Evolutionary conservation across 92 coral and sea anemone genomes (phyloP).

Genomic region (Porites cylindrica): DNA sequence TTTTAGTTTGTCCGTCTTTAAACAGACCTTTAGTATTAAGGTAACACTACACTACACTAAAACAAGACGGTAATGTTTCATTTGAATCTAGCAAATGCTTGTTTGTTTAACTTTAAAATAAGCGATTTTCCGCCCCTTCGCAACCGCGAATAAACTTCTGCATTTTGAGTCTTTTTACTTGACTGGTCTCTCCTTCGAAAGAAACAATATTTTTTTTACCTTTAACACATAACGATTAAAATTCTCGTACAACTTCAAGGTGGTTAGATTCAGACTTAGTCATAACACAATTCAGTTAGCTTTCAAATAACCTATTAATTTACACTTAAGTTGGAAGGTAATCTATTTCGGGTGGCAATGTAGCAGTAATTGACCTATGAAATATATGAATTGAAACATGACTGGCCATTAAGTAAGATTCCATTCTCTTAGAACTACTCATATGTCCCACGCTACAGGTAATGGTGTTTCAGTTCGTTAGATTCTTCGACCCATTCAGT

Average conservation of each 20-base stretch:
- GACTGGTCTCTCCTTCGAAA: not conserved
- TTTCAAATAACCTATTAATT: not conserved
- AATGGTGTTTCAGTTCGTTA: conserved; percentile 2
- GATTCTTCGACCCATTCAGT: not conserved
- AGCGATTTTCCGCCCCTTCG: not conserved
- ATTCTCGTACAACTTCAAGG: not conserved
- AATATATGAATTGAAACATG: not conserved
- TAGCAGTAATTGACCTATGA: not conserved
- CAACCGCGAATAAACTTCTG: not conserved
- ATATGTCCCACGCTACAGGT: conserved; percentile 20
- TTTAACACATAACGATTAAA: too few species aligned
- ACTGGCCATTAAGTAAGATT: conserved; percentile 6
- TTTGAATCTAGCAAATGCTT: not conserved
- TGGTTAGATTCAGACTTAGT: not conserved
- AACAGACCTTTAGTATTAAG: not conserved
- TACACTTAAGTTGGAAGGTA: not conserved
- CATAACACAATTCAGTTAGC: not conserved
- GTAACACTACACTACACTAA: not conserved
- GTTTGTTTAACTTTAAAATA: not conserved
- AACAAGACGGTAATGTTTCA: too few species aligned
- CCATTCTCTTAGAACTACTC: conserved; percentile 9
- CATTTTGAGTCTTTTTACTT: not conserved
- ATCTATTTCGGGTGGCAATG: not conserved
- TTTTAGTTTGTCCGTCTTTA: not conserved
- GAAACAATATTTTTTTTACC: too few species aligned